Percentiles rank a stretch among this genome's conserved stretches.
phyloP scores from a whole-genome alignment of 2,888 invertebrate genomes.

The Drosophila tanythrix region DNA sequence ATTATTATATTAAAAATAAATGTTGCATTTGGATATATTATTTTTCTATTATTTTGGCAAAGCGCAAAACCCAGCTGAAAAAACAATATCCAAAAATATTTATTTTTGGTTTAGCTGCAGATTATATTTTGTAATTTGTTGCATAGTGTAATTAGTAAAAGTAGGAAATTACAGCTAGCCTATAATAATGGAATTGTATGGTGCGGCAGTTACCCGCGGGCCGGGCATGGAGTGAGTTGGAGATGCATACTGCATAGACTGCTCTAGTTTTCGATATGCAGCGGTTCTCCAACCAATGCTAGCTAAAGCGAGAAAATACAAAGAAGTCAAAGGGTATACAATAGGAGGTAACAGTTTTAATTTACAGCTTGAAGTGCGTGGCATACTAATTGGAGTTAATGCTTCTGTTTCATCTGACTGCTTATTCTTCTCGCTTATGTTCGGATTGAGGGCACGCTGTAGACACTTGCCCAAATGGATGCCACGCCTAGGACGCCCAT shows the following conservation, averaged over 20 bases:
- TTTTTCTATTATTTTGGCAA: neutral
- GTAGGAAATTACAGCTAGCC: constrained; percentile 62
- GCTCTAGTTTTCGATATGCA: constrained; percentile 77
- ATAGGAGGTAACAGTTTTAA: neutral
- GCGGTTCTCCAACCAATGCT: constrained; percentile 75
- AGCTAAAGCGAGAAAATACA: constrained; percentile 54
- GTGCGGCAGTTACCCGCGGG: constrained; percentile 76
- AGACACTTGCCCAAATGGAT: constrained; percentile 82
- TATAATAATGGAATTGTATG: constrained; percentile 82
- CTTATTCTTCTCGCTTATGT: constrained; percentile 22
- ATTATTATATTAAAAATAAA: neutral
- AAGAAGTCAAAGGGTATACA: neutral
- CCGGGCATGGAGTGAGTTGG: constrained; percentile 82
- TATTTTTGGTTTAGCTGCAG: neutral
- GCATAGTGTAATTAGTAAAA: neutral
- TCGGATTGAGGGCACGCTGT: constrained; percentile 77
- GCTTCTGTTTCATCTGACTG: neutral
- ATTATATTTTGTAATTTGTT: neutral
- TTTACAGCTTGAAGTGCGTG: constrained; percentile 82
- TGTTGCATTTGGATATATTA: neutral
- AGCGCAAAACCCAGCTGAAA: neutral
- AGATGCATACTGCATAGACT: constrained; percentile 83
- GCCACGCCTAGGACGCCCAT: constrained; percentile 80
- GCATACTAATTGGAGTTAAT: constrained; percentile 41
- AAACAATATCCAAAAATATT: no score